A percentile compares a stretch with the other conserved stretches of the same genome.
Conservation (phyloP, 2,113 vertebrate genomes). For the Pterophyllum scalare region DNA sequence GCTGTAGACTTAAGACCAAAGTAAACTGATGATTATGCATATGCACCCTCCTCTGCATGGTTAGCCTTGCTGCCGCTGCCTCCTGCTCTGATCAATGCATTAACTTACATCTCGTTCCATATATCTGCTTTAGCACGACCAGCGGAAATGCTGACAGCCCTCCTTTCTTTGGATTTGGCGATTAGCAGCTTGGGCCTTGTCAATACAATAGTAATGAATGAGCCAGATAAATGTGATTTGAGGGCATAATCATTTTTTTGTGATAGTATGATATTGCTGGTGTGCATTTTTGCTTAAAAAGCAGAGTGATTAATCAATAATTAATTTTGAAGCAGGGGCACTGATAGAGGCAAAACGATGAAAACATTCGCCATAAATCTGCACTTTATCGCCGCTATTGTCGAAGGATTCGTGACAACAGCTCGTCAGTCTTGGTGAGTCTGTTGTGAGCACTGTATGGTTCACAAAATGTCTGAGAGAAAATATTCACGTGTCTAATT, state of each 20-base stretch:
- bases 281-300: conserved; percentile 87
- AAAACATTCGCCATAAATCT: conserved; percentile 85
- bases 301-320: conserved; percentile 87
- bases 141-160: conserved; percentile 78
- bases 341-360: conserved; percentile 80
- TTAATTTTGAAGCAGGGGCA: conserved; percentile 84
- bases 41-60: conserved; percentile 65
- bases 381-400: conserved; percentile 77
- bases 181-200: conserved; percentile 82
- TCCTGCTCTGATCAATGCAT: conserved; percentile 74
- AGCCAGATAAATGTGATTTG: conserved; percentile 80
- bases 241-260: conserved; percentile 81
- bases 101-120: conserved; percentile 75
- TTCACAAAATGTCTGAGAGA: conserved; percentile 65
- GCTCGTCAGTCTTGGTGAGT: conserved; percentile 76
- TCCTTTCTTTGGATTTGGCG: conserved; percentile 79
- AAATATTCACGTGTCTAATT: conserved; percentile 70
- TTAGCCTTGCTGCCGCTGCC: conserved; percentile 53
- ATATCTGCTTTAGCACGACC: conserved; percentile 78
- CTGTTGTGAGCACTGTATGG: conserved; percentile 67
- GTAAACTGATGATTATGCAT: conserved; percentile 78
- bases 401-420: conserved; percentile 68
- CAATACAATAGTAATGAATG: conserved; percentile 84
- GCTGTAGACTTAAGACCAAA: conserved; percentile 69
- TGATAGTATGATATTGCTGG: conserved; percentile 83